phyloP scores from a whole-genome alignment of 2,113 vertebrate genomes.

The Rhynchopsitta pachyrhyncha region DNA sequence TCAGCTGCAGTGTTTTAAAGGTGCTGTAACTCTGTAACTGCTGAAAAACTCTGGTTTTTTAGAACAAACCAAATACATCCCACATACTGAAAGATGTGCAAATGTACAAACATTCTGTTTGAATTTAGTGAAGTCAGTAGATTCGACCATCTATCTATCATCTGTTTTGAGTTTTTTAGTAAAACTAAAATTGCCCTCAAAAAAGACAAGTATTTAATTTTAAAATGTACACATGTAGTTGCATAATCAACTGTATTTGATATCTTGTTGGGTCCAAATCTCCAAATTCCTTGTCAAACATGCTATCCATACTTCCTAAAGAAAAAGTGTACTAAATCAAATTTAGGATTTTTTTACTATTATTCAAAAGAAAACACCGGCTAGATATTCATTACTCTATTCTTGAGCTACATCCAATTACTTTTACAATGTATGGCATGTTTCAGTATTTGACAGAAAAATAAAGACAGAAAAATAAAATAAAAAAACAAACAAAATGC shows the following conservation, averaged over 20 bases:
- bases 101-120: neutral
- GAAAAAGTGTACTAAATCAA: neutral
- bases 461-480: neutral
- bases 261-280: neutral
- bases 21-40: neutral
- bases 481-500: neutral
- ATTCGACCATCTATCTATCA: neutral
- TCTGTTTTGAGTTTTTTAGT: neutral
- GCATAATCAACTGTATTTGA: neutral
- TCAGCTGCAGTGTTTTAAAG: conserved; percentile 3
- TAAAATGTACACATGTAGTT: neutral
- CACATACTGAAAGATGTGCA: neutral
- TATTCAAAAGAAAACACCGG: neutral
- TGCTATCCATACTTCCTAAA: neutral
- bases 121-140: neutral
- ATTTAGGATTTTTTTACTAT: neutral
- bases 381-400: neutral
- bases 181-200: neutral
- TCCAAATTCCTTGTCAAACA: neutral
- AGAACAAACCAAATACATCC: neutral
- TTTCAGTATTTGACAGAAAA: neutral
- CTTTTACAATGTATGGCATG: neutral
- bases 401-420: neutral
- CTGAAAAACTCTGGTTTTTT: neutral
- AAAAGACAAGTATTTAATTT: neutral